A percentile compares a stretch with the other conserved stretches of the same genome.
These are phyloP conservation scores for Thereva nobilitata DNA, from an alignment of 2,888 invertebrate genomes.

Conservation along the genomic window DNA sequence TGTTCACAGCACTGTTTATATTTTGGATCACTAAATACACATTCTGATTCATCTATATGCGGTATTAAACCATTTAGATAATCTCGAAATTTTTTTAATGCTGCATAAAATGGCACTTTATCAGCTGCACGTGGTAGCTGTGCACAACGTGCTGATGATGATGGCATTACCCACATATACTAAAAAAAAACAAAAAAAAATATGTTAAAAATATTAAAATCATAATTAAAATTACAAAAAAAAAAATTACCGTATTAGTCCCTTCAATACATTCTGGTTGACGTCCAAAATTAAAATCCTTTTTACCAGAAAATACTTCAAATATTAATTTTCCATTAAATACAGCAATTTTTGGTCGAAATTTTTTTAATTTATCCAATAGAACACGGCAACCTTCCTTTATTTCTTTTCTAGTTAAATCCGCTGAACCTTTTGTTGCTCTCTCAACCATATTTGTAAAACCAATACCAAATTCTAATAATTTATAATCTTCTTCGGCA, in stretches of 20 bases:
- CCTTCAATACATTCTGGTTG: slow-evolving; percentile 93
- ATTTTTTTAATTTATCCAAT: slow-evolving; percentile 86
- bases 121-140: slow-evolving; percentile 96
- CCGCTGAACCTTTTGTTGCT: slow-evolving; percentile 94
- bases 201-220: slow-evolving; percentile 1
- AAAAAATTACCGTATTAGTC: slow-evolving; percentile 82
- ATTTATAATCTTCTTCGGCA: slow-evolving; percentile 93
- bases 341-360: slow-evolving; percentile 93
- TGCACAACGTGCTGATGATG: slow-evolving; percentile 95
- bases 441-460: slow-evolving; percentile 98
- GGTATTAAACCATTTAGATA: slow-evolving; percentile 85
- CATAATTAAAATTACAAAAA: slow-evolving; percentile 7
- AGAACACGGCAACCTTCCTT: slow-evolving; percentile 90
- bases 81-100: slow-evolving; percentile 93
- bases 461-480: slow-evolving; percentile 92
- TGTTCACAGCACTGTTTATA: slow-evolving; percentile 67
- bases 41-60: slow-evolving; percentile 84
- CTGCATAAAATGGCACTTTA: slow-evolving; percentile 97
- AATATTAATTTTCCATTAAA: slow-evolving; percentile 99
- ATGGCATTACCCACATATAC: slow-evolving; percentile 99
- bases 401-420: slow-evolving; percentile 90
- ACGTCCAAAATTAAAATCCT: slow-evolving; percentile 95
- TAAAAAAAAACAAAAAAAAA: slow-evolving; percentile 54
- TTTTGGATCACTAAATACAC: slow-evolving; percentile 78
- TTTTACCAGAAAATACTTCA: slow-evolving; percentile 96